phyloP scores from a whole-genome alignment of 2,797 vertebrate species.

The Botia kubotai region DNA sequence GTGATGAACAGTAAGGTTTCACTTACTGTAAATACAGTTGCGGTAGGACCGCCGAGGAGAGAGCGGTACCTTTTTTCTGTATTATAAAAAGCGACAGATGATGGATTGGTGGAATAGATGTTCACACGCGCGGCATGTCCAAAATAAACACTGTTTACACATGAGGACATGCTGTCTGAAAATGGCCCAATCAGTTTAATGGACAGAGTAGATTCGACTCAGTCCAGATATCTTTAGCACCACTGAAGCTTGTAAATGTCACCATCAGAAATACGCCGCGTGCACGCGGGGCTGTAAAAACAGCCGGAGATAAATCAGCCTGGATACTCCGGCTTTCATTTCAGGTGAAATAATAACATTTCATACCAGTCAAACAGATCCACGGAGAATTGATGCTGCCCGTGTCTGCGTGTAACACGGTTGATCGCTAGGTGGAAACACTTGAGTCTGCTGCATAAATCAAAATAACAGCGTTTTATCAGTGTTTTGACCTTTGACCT shows the following conservation, averaged over 20 bases:
- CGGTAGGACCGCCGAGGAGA: background rate
- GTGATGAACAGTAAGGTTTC: constrained; percentile 30
- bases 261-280: constrained; percentile 6
- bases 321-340: constrained; percentile 1
- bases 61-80: background rate
- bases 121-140: constrained; percentile 28
- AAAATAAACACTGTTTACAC: constrained; percentile 53
- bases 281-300: constrained; percentile 39
- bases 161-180: constrained; percentile 30
- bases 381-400: background rate
- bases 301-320: constrained; percentile 18
- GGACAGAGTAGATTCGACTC: constrained; percentile 38
- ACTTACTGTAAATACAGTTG: constrained; percentile 53
- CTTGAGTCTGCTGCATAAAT: constrained; percentile 4
- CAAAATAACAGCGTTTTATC: constrained; percentile 1
- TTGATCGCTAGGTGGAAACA: constrained; percentile 1
- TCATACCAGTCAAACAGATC: background rate
- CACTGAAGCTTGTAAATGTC: constrained; percentile 49
- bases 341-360: constrained; percentile 7
- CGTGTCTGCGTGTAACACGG: background rate
- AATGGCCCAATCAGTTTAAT: constrained; percentile 53
- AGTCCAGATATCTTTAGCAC: constrained; percentile 31
- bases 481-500: constrained; percentile 7
- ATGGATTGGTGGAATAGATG: constrained; percentile 48
- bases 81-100: constrained; percentile 14